Evolutionary conservation across 2,797 vertebrate genomes (phyloP).

Genomic region (Scleropages formosus): DNA sequence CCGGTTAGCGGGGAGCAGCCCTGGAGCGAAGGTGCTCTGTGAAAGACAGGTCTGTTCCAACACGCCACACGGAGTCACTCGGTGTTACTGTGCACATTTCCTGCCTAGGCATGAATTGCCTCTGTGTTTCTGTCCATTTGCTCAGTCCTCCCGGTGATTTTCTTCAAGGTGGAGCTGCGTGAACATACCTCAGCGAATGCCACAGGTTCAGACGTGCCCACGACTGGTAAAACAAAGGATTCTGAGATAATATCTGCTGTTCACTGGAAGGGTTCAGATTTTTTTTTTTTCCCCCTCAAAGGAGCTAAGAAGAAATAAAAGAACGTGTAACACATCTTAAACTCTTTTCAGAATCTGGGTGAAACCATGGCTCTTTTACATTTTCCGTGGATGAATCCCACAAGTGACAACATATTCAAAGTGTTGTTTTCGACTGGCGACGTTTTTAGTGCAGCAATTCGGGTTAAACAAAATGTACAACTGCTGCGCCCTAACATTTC

Average conservation of each 20-base stretch:
- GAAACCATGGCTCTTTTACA: slow-evolving; percentile 11
- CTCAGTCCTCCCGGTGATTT: slow-evolving; percentile 51
- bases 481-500: too few relatives aligned
- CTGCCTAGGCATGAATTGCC: slow-evolving; percentile 51
- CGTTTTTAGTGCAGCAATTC: too few relatives aligned
- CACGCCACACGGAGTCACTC: slow-evolving; percentile 55
- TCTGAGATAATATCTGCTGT: slow-evolving; percentile 35
- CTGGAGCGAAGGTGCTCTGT: slow-evolving; percentile 60
- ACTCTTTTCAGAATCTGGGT: background rate
- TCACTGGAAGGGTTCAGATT: slow-evolving; percentile 29
- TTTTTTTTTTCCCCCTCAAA: slow-evolving; percentile 18
- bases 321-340: background rate
- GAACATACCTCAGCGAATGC: slow-evolving; percentile 34
- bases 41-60: slow-evolving; percentile 69
- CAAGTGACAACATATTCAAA: background rate
- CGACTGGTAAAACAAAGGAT: slow-evolving; percentile 52
- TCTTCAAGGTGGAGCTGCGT: slow-evolving; percentile 48
- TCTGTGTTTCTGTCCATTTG: slow-evolving; percentile 50
- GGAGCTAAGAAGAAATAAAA: background rate
- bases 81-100: slow-evolving; percentile 49
- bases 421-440: background rate
- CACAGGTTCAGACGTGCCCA: slow-evolving; percentile 59
- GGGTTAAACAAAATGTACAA: too few relatives aligned
- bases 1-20: slow-evolving; percentile 53
- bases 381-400: background rate